Conservation (phyloP, 2,888 invertebrate species). For the Stenodera caucasica region DNA sequence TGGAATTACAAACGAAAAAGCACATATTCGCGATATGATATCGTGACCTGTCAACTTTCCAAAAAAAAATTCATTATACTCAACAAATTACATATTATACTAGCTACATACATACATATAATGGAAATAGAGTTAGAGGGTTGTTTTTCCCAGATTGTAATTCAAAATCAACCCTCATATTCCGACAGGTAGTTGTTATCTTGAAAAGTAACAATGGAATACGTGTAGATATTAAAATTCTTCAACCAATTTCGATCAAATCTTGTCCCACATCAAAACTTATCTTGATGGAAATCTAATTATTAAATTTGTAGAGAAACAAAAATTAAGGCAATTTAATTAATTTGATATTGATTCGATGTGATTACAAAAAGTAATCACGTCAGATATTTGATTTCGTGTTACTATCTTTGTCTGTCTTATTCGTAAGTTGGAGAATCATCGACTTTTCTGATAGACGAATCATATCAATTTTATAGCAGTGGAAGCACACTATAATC, state of each 20-base stretch:
- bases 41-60: neutral
- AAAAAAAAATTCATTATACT: neutral
- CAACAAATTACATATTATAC: neutral
- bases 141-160: neutral
- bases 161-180: neutral
- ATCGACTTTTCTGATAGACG: neutral
- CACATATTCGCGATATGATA: neutral
- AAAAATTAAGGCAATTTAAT: neutral
- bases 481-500: slow-evolving; percentile 2
- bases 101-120: neutral
- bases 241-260: neutral
- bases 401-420: no score
- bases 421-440: neutral
- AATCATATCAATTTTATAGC: neutral
- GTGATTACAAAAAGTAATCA: slow-evolving; percentile 1
- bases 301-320: no score
- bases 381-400: neutral
- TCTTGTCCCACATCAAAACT: no score
- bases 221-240: neutral
- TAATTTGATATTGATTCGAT: neutral
- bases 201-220: neutral
- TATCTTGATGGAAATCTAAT: no score
- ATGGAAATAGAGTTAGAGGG: neutral
- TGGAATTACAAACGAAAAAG: neutral
- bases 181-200: neutral